Percentiles rank a stretch among this genome's conserved stretches.
Conservation (phyloP, 2,888 invertebrate species). For the Plagodis dolabraria region DNA sequence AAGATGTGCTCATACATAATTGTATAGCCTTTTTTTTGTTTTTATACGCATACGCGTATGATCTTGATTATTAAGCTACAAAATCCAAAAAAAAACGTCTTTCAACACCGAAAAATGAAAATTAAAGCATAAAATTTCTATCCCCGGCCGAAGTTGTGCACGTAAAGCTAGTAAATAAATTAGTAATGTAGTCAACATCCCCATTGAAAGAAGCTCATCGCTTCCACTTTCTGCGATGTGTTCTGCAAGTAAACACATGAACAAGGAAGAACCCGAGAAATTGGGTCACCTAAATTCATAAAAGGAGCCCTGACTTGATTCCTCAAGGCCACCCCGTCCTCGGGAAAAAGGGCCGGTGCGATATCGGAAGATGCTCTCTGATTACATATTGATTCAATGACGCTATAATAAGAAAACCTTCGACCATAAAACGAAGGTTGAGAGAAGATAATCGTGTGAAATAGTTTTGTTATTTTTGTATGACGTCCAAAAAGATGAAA, state of each 20-base stretch:
- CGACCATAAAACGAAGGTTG: too few species aligned
- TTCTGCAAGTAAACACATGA: conserved; percentile 29
- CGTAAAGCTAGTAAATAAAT: not conserved
- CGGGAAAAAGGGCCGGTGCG: conserved; percentile 12
- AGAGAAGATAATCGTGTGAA: too few species aligned
- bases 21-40: too few species aligned
- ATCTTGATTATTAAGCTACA: too few species aligned
- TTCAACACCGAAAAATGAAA: too few species aligned
- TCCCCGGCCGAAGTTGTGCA: too few species aligned
- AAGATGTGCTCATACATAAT: too few species aligned
- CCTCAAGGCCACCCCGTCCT: conserved; percentile 27
- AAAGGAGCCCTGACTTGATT: conserved; percentile 25
- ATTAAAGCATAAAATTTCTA: too few species aligned
- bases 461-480: too few species aligned
- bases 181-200: not conserved
- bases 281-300: conserved; percentile 41
- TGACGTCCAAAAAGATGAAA: too few species aligned
- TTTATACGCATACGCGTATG: too few species aligned
- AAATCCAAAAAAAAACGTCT: too few species aligned
- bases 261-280: conserved; percentile 24
- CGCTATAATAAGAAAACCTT: conserved; percentile 8
- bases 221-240: conserved; percentile 25
- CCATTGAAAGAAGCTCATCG: conserved; percentile 5
- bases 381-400: conserved; percentile 20
- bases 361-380: conserved; percentile 16